Evolutionary conservation across 2,888 invertebrate genomes (phyloP), one percentile per base, ranked within the genome.

Genomic region (Omphaloscelis lunosa): DNA sequence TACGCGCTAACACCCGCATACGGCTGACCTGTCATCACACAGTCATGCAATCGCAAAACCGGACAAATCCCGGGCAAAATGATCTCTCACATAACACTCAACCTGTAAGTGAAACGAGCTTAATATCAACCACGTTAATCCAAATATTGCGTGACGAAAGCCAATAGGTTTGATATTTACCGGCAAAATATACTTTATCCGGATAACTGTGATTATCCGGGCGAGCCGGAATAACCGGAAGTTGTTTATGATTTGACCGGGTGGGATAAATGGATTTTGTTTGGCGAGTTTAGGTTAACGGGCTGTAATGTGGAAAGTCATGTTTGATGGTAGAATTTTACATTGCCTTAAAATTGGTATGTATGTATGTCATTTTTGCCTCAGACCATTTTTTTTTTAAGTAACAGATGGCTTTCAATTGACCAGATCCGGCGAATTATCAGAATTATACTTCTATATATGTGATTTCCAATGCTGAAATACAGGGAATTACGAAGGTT

Each of bases 161-260:
- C 73, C 73, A 74, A 84, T 81, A 51, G 41, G 39, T 61, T 72
- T 74, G 67, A 76, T 76, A 76, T 78, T 81, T 84, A 29, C 68
- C 23, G 23, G 56, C 61, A 65, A 75, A 67, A 75, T 75, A 61
- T 77, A 53, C 53, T 53, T 53, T 53, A 53, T 53, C 48, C 65
- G 62, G 73, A 65, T 75, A 69, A 45, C 59, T 59, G 41, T 48
- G 53, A 77, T 84, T 73, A 81, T 81, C 72, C 80, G 76, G 62
- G 4, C 9, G 23, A 59, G 15, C 53, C 58, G 17, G 39, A 67
- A 34, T 76, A 67, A 17, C 61, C 69, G 20, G 39, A 51, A 76
- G 58, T 68, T 72, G 62, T 65, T 79, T 69, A 68, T 62, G 53
- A 62, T 77, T 65, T 65, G 39, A 59, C 34, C 53, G 48, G 74